These are phyloP conservation scores for Xylocopa sonorina DNA, from an alignment of 1,140 invertebrate species.

Conservation along the genomic window DNA sequence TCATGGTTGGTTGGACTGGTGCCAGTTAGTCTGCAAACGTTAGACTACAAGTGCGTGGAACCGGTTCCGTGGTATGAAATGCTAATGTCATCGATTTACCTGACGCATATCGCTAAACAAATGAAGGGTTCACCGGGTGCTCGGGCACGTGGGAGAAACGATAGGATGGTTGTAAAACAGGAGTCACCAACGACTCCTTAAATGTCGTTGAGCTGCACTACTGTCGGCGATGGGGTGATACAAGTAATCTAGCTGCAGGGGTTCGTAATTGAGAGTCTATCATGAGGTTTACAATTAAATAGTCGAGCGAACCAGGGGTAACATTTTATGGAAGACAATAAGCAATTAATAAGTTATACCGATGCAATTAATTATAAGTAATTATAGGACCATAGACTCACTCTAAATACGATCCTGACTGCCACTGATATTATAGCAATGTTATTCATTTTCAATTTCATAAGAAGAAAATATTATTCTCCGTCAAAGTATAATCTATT, in stretches of 20 bases:
- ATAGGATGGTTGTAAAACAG: not conserved
- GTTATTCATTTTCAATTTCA: too few relatives aligned
- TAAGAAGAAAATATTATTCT: too few relatives aligned
- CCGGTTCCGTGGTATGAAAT: constrained; percentile 26
- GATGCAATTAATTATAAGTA: too few relatives aligned
- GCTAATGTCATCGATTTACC: constrained; percentile 13
- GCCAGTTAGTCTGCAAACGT: constrained; percentile 36
- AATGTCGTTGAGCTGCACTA: not conserved
- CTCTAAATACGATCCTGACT: too few relatives aligned
- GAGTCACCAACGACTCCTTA: too few relatives aligned
- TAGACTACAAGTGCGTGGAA: constrained; percentile 4
- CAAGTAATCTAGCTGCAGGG: not conserved
- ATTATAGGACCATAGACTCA: too few relatives aligned
- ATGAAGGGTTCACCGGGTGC: not conserved
- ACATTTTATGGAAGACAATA: too few relatives aligned
- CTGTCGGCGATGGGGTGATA: not conserved
- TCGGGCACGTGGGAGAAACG: not conserved
- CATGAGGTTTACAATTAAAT: too few relatives aligned
- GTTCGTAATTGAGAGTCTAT: too few relatives aligned
- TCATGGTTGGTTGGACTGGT: constrained; percentile 28
- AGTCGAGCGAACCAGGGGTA: too few relatives aligned
- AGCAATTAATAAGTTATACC: not conserved
- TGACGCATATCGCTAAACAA: not conserved
- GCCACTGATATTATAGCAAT: too few relatives aligned
- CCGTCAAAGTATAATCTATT: too few relatives aligned